These are phyloP conservation scores for Drosophila nigricruria DNA, from an alignment of 2,888 invertebrate genomes.

Conservation along the genomic window DNA sequence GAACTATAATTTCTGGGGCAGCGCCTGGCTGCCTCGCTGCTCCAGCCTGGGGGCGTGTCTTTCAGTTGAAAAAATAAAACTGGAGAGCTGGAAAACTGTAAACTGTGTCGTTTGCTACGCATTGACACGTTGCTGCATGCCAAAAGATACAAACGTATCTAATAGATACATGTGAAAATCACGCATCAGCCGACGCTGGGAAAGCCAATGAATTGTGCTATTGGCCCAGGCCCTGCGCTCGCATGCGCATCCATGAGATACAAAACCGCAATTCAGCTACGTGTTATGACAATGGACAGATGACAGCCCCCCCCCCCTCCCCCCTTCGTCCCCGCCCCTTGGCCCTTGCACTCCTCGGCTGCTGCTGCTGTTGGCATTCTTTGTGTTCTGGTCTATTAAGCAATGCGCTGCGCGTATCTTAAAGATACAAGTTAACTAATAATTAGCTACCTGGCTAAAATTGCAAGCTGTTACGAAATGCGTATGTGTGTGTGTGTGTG, in stretches of 20 bases:
- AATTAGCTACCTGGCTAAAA: constrained; percentile 70
- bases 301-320: background rate
- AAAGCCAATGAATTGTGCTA: constrained; percentile 78
- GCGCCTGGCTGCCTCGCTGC: constrained; percentile 24
- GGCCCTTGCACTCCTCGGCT: no score
- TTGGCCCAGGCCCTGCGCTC: constrained; percentile 57
- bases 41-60: constrained; percentile 1
- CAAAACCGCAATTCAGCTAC: constrained; percentile 39
- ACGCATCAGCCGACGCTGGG: constrained; percentile 79
- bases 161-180: constrained; percentile 83
- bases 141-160: constrained; percentile 74
- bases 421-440: constrained; percentile 81
- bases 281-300: constrained; percentile 75
- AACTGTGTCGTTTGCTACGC: constrained; percentile 79
- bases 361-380: constrained; percentile 20
- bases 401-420: constrained; percentile 72
- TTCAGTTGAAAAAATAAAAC: background rate
- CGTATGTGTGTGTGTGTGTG: constrained; percentile 37
- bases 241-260: constrained; percentile 69
- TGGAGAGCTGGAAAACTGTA: constrained; percentile 43
- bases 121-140: constrained; percentile 68
- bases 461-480: constrained; percentile 77
- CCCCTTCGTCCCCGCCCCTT: background rate
- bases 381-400: constrained; percentile 76
- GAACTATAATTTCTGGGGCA: constrained; percentile 63